Evolutionary conservation across 2,113 vertebrate genomes (phyloP), one percentile per base, ranked within the genome.

Genomic region (Polypterus bichir): DNA sequence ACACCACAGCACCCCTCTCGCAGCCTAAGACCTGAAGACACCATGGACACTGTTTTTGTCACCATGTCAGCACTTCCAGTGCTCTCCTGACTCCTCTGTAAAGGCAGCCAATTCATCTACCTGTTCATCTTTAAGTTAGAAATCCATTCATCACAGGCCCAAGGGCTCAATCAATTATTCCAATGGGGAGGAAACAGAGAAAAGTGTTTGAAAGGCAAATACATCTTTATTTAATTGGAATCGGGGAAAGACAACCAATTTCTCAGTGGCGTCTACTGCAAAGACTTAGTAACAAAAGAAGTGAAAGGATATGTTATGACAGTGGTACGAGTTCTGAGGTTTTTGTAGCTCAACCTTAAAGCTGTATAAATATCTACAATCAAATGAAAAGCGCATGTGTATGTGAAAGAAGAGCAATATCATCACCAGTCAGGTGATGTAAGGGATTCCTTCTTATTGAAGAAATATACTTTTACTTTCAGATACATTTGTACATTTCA

Each of bases 201-300:
- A 60, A 74, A 48, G 62, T 59, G 69, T 79, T 80, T 83, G 81
- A 81, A 86, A 85, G 83, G 79, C 78, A 82, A 84, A 86, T 84
- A 80, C 74, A 81, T 86, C 81, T 85, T 83, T 77, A 85, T 84
- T 86, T 86, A 85, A 88, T 85, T 85, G 81, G 81, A 81, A 77
- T 77, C 74, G 76, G 75, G 76, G 77, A 79, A 66, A 58, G 49
- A 69, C 71, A 71, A 75, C 70, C 61, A 54, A 67, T 69, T 67
- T 70, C 76, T 74, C 75, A 79, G 75, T 69, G 81, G 69, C 27
- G 81, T 79, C 27, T 76, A 79, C 73, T 71, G 61, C 64, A 69
- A 72, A 75, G 76, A 77, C 76, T 71, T 65, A 71, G 67, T 27
- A 27, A 27, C 1, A 27, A 27, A 27, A 27, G 27, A 27, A 27